Conservation (phyloP, 2,888 invertebrate species). For the Apomyelois bistriatella region DNA sequence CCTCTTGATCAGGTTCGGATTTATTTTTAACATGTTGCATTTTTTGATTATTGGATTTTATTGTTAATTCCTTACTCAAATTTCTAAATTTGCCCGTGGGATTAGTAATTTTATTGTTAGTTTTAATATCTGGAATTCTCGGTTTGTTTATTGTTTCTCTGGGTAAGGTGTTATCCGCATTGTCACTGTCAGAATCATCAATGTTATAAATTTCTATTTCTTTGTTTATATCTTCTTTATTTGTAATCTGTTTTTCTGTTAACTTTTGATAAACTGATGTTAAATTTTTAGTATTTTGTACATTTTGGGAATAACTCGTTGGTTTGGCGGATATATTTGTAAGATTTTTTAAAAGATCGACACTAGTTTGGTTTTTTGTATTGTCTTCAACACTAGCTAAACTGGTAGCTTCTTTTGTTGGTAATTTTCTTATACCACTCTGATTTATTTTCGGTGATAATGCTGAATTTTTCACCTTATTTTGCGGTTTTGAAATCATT, state of each 20-base stretch:
- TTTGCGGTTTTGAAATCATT: not conserved
- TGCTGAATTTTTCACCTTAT: constrained; percentile 1
- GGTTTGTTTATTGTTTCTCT: constrained; percentile 13
- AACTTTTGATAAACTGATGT: not conserved
- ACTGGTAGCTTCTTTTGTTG: constrained; percentile 1
- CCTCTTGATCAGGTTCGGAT: constrained; percentile 3
- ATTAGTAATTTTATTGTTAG: constrained; percentile 17
- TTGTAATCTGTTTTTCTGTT: not conserved
- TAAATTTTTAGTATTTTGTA: constrained; percentile 20
- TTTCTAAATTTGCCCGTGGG: constrained; percentile 40
- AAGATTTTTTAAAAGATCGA: constrained; percentile 48
- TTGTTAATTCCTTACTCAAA: constrained; percentile 48
- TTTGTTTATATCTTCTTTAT: constrained; percentile 37
- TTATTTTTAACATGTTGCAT: constrained; percentile 16
- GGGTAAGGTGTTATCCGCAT: constrained; percentile 26
- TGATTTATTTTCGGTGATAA: not conserved
- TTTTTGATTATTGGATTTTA: constrained; percentile 42
- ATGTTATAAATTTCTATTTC: constrained; percentile 65
- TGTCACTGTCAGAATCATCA: constrained; percentile 68
- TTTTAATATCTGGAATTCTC: constrained; percentile 16
- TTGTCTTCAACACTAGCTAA: constrained; percentile 16
- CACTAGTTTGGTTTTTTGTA: constrained; percentile 31
- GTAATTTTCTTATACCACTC: not conserved
- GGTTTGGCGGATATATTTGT: constrained; percentile 55
- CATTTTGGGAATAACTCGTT: constrained; percentile 27